These are phyloP conservation scores for Actinia tenebrosa DNA, from an alignment of 64 coral and sea anemone species.

Conservation along the genomic window DNA sequence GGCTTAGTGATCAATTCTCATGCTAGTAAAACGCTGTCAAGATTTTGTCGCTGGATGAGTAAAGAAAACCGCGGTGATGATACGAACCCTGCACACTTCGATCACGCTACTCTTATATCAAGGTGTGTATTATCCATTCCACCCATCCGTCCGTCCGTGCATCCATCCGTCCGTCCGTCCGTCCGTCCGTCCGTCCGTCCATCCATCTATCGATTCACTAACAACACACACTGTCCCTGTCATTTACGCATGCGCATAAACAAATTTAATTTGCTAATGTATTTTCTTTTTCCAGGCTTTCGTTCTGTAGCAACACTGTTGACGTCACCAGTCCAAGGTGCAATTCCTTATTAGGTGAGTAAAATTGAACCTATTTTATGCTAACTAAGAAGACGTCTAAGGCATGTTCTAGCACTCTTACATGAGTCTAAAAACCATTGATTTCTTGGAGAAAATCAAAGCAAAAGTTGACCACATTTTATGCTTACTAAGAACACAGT, in stretches of 20 bases:
- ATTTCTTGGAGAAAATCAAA: no score
- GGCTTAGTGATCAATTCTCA: conserved; percentile 42
- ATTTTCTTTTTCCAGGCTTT: not conserved
- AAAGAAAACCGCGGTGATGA: conserved; percentile 39
- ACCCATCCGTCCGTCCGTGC: not conserved
- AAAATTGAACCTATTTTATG: not conserved
- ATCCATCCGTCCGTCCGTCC: not conserved
- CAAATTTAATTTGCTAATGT: not conserved
- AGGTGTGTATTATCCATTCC: conserved; percentile 1
- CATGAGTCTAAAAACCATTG: no score
- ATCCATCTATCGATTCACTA: no score
- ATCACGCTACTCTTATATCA: conserved; percentile 48
- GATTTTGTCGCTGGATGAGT: conserved; percentile 40
- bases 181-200: no score
- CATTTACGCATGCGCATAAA: not conserved
- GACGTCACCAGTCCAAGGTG: not conserved
- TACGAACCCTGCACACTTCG: conserved; percentile 44
- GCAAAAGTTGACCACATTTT: no score
- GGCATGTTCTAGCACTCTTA: no score
- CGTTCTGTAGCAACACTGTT: not conserved
- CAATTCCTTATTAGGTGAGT: conserved; percentile 4
- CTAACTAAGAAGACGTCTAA: no score
- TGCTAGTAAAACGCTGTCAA: conserved; percentile 36
- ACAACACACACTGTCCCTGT: no score
- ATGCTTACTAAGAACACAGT: no score